Base-by-base conservation (phyloP, 2,888 invertebrate genomes). In the Elaeidobius kamerunicus region DNA sequence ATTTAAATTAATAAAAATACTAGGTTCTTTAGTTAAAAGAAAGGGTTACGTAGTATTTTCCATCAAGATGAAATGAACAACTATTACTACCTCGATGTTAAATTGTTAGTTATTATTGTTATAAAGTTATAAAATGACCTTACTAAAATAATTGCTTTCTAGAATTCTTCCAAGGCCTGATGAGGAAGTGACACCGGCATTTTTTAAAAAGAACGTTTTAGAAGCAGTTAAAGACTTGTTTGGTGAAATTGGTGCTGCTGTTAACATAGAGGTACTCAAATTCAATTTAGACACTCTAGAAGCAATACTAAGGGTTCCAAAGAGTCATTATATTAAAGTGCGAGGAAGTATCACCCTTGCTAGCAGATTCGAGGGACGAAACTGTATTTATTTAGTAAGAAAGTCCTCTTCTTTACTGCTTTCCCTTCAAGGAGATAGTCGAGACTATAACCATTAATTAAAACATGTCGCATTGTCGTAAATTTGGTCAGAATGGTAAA, bases 401-500 rank as follows among this genome's bases (percentile, higher is more conserved):
- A 77, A 77, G 61, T 76, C 78, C 5, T 77, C 74, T 57, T 75
- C 67, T 5, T 70, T 75, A 54, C 66, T 80, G 11, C 58, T 73
- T 42, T 64, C 65, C 18, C 63, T 75, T 34, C 61, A 71, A 45
- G 66, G 70, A 34, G 73, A 75, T 57, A 74, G 74, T 61, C 63
- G 73, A 23, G 60, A 61, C 43, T 73, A 69, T 61, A 47, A 53
- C 7, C 70, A 73, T 63, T 70, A 61, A 61, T 23, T 19, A 18
- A 36, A 36, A 34, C 15, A 67, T 76, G 79, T 69, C 77, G 52
- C 62, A 74, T 59, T 72, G 81, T 70, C 68, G 80, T 57, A 68
- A 67, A 46, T 67, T 74, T 19, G 75, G 74, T 2, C 69, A 69
- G 1, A 73, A 76, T 67, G 86, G 87, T 7, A 90, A 91, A 75